phyloP scores from a whole-genome alignment of 2,113 vertebrate genomes.

The Columba janthina region DNA sequence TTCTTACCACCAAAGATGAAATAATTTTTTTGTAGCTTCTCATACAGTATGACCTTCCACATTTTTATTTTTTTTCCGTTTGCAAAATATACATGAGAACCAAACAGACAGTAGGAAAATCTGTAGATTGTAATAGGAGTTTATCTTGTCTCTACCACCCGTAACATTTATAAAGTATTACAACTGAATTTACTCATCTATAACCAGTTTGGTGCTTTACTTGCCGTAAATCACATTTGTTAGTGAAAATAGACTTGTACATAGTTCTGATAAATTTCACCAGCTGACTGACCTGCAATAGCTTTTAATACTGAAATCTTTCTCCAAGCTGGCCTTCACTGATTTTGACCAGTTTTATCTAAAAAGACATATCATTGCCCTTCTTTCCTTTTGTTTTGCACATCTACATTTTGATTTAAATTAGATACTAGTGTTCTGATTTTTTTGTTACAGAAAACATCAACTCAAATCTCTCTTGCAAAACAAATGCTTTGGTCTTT shows the following conservation, averaged over 20 bases:
- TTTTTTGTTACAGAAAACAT: neutral
- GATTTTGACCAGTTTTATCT: neutral
- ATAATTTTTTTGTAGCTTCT: neutral
- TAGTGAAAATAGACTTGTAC: neutral
- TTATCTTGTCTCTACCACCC: neutral
- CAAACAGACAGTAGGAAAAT: neutral
- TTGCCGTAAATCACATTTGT: neutral
- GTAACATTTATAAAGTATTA: neutral
- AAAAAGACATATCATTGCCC: neutral
- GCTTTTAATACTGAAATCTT: neutral
- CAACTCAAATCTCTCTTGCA: neutral
- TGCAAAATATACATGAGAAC: rapidly evolving
- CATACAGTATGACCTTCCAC: rapidly evolving
- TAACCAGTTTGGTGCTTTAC: neutral
- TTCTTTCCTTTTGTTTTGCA: neutral
- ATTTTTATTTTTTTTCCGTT: neutral
- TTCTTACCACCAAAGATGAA: neutral
- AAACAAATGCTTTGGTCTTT: neutral
- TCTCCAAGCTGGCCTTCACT: neutral
- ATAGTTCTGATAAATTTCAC: neutral
- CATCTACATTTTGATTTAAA: neutral
- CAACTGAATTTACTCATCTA: neutral
- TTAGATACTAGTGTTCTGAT: neutral
- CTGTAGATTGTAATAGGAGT: neutral
- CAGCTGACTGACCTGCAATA: neutral